phyloP scores from a whole-genome alignment of 2,797 vertebrate species.

The Oreochromis grahami region DNA sequence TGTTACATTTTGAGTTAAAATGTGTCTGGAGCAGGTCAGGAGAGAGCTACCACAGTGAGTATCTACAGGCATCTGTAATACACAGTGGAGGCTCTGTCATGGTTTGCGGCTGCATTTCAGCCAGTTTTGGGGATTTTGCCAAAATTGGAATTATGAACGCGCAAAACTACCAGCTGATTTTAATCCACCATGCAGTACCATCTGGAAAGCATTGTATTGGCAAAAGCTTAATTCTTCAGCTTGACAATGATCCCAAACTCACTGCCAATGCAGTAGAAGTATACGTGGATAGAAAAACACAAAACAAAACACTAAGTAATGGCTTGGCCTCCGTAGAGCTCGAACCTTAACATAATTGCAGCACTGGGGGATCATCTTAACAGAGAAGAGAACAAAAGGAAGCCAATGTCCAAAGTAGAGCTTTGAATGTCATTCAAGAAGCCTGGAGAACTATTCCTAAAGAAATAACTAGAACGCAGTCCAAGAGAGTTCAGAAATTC shows the following conservation, averaged over 20 bases:
- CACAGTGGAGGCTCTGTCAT: background rate
- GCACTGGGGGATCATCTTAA: background rate
- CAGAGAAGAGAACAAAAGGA: background rate
- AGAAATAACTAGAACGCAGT: background rate
- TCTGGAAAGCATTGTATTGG: background rate
- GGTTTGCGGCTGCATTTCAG: background rate
- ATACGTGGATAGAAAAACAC: background rate
- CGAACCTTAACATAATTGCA: background rate
- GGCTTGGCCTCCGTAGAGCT: background rate
- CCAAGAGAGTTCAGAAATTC: background rate
- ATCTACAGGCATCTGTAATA: background rate
- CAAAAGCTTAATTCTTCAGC: background rate
- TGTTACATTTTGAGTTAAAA: background rate
- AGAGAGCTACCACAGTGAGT: background rate
- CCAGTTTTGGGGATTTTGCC: background rate
- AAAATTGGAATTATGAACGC: rapidly evolving
- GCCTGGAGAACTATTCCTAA: background rate
- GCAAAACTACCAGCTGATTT: background rate
- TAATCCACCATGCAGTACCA: background rate
- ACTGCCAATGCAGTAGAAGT: background rate
- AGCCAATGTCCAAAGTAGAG: background rate
- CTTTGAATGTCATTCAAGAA: background rate
- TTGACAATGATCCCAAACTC: background rate
- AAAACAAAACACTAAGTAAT: background rate
- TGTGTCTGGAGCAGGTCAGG: background rate